Conservation (phyloP, 2,888 invertebrate genomes). For the Acanthococcus lagerstroemiae region DNA sequence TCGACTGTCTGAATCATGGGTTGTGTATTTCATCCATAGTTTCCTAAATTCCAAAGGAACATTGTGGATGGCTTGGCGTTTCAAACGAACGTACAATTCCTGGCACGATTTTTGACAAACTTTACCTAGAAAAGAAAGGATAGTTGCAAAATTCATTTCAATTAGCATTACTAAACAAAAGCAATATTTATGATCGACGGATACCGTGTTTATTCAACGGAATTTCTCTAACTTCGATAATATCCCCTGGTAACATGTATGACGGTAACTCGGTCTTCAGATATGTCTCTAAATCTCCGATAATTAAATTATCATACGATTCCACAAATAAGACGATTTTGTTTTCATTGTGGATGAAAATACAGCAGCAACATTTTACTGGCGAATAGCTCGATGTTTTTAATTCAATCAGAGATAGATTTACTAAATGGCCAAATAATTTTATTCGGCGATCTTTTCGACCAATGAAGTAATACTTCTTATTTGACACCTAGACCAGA, state of each 20-base stretch:
- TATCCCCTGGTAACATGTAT: conserved; percentile 4
- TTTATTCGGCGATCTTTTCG: conserved; percentile 63
- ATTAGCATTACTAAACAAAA: not conserved
- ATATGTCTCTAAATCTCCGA: not conserved
- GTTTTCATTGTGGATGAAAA: not conserved
- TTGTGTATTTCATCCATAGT: conserved; percentile 17
- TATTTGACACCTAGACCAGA: conserved; percentile 40
- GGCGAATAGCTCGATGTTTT: not conserved
- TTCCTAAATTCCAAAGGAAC: not conserved
- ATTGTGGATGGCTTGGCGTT: not conserved
- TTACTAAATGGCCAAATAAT: conserved; percentile 61
- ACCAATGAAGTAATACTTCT: conserved; percentile 52
- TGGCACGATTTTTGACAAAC: not conserved
- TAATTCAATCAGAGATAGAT: conserved; percentile 50
- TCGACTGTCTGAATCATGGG: not conserved
- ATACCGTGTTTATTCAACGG: conserved; percentile 22
- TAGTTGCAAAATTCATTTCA: not conserved
- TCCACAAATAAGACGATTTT: conserved; percentile 10
- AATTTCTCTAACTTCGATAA: not conserved
- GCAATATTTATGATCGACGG: not conserved
- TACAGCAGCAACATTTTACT: conserved; percentile 6
- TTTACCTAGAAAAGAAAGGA: conserved; percentile 13
- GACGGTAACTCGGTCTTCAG: not conserved
- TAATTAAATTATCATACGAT: not conserved
- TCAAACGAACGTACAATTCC: conserved; percentile 4